Base-by-base conservation (phyloP, 2,888 invertebrate species). In the Eristalis pertinax region DNA sequence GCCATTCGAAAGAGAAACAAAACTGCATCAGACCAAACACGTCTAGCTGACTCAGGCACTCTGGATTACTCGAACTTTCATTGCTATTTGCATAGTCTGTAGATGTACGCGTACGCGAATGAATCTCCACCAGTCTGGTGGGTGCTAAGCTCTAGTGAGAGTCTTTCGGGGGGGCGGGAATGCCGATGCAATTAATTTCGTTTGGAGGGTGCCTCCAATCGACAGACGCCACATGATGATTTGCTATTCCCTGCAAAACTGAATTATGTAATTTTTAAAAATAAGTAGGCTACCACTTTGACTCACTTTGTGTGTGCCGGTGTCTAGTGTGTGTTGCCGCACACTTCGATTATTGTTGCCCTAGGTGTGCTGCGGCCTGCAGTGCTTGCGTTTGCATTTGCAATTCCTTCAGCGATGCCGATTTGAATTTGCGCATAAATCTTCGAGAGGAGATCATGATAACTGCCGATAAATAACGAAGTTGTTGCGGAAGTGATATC, bases 251-350 rank as follows among this genome's bases (percentile, higher is more conserved):
- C 19, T 19, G 50, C 50, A 50, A 50, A 50, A 50, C 8, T 0
- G 50, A 50, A 50, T 50, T 50, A 50, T 50, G 50, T 50, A 50
- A 50, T 50, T 50, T 50, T 50, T 50, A 50, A 50, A 50, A 50
- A 50, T 50, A 50, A 50, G 50, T 19, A 50, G 19, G 19, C 50
- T 50, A 19, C n/a, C 50, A 50, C 50, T 50, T 50, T 19, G 5
- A 19, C 19, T 50, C 26, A 8, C 19, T 22, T 50, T 19, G n/a
- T 19, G 50, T 19, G 50, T 7, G 50, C 19, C 4, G 8, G 8
- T 32, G 29, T 26, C 2, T 26, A 26, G 26, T 26, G 7, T 32
- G 32, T 32, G 11, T 11, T 38, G 38, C 3, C 1, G 50, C 50
- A 50, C 50, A 50, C 50, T 50, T 50, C 19, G 50, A 50, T 50